Conservation (phyloP, 2,113 vertebrate genomes). For the Gymnogyps californianus region DNA sequence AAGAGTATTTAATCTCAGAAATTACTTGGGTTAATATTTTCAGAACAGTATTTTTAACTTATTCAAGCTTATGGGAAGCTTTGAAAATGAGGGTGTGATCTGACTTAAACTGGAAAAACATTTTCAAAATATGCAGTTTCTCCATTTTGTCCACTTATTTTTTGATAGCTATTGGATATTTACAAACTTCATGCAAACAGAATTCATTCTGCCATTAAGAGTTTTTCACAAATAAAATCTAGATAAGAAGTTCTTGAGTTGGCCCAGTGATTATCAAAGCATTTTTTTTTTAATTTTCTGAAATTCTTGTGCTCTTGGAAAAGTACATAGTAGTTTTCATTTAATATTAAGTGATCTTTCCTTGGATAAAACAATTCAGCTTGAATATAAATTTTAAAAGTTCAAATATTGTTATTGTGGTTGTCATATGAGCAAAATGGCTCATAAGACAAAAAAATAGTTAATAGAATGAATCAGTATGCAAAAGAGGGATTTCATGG, state of each 20-base stretch:
- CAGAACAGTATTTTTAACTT: not conserved
- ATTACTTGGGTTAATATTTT: not conserved
- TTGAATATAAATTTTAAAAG: not conserved
- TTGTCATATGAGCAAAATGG: not conserved
- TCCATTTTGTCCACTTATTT: not conserved
- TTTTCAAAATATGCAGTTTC: not conserved
- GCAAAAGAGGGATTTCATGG: not conserved
- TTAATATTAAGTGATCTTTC: not conserved
- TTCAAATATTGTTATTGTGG: not conserved
- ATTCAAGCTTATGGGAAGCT: not conserved
- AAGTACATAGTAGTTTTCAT: not conserved
- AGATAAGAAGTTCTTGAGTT: not conserved
- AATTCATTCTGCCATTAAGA: not conserved
- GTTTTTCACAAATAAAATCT: not conserved
- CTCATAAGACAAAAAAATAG: not conserved
- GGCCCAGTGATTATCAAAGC: not conserved
- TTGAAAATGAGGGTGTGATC: not conserved
- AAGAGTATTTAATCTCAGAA: not conserved
- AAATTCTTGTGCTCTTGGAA: not conserved
- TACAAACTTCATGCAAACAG: not conserved
- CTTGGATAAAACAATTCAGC: not conserved
- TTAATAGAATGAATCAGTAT: not conserved
- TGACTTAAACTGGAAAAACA: not conserved
- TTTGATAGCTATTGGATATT: not conserved
- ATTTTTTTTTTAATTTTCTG: not conserved